phyloP scores from a whole-genome alignment of 1,140 invertebrate species.

The Tetramorium alpestre region DNA sequence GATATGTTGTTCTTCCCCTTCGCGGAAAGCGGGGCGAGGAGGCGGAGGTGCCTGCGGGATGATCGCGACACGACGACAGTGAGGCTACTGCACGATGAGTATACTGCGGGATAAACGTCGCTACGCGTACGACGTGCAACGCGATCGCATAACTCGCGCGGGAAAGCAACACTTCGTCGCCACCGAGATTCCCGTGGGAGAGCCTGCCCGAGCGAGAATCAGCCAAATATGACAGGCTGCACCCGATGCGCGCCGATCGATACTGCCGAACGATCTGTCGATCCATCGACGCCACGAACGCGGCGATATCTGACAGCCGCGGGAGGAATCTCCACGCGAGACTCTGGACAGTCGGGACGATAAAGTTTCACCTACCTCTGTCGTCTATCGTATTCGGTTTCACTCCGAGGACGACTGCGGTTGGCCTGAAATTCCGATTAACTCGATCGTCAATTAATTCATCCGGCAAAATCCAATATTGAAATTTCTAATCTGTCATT shows the following conservation, averaged over 20 bases:
- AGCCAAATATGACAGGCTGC: slow-evolving; percentile 44
- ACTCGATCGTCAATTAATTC: background rate
- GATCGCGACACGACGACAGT: background rate
- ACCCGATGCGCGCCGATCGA: slow-evolving; percentile 48
- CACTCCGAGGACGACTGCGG: background rate
- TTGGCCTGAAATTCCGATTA: background rate
- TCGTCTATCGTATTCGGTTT: background rate
- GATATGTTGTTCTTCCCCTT: background rate
- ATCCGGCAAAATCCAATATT: too few relatives aligned
- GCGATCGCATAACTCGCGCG: background rate
- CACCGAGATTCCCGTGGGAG: background rate
- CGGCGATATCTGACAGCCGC: slow-evolving; percentile 8
- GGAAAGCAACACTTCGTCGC: background rate
- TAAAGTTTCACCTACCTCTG: background rate
- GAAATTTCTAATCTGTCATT: too few relatives aligned
- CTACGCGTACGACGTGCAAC: background rate
- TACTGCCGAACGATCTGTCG: slow-evolving; percentile 66
- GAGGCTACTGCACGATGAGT: background rate
- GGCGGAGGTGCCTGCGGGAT: background rate
- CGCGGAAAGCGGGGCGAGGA: background rate
- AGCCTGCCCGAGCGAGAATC: background rate
- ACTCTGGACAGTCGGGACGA: too few relatives aligned
- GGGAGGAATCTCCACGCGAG: background rate
- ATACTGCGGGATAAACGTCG: background rate
- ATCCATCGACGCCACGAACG: slow-evolving; percentile 50